Evolutionary conservation across 2,797 vertebrate genomes (phyloP), one percentile per base, ranked within the genome.

Genomic region (Xyrichtys novacula): DNA sequence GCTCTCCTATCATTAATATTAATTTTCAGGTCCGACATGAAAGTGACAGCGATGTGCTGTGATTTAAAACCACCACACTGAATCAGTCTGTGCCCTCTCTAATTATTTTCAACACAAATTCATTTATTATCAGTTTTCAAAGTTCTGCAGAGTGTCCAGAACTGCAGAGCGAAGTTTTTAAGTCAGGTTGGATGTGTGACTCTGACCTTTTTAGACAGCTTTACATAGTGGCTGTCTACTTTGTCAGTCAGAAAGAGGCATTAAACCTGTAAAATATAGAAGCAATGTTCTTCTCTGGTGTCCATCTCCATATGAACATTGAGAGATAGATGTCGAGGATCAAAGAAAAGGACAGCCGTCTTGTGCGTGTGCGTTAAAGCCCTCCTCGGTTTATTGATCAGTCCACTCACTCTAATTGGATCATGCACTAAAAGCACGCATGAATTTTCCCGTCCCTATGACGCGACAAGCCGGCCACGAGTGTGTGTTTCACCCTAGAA

Each of bases 321-420:
- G 34, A 15, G 2, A 14, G 16, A 49, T 6, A 32, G 4, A 64
- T 29, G 7, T 25, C 6, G 0, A 6, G 14, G 43, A 25, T 46
- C 25, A 14, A 10, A 32, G 39, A 34, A 25, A 58, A 71, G 5
- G 16, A 38, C 22, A 36, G 12, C 15, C 25, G 5, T 48, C 5
- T 43, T 65, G 47, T 40, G 58, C 39, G 55, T 72, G 60, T 52
- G 61, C 39, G 53, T 72, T 59, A 29, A 65, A 78, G 61, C 16
- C 47, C 61, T 68, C 52, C 32, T 50, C 14, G 5, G 1, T 39
- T 10, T 86, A 85, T 88, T 70, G 85, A 91, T 86, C 73, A 39
- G 57, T 29, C 80, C 77, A 75, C 85, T 85, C 55, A 31, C 71
- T 20, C 43, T 88, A 88, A 91, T 88, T 85, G 66, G 76, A 83